Conservation (phyloP, 1,140 invertebrate species). For the Ruditapes philippinarum region DNA sequence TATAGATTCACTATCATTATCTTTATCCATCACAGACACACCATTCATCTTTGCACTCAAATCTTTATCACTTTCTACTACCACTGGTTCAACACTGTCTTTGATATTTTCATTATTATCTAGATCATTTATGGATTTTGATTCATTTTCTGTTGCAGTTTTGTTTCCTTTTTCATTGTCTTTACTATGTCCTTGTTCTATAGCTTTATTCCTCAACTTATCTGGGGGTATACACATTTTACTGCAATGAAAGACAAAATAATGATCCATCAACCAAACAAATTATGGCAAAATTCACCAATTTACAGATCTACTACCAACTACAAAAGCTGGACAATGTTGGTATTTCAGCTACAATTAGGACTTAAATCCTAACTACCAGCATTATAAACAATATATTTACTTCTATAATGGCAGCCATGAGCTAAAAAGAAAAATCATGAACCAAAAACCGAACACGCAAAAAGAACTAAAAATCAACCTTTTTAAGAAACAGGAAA, state of each 20-base stretch:
- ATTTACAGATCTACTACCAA: too few relatives aligned
- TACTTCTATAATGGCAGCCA: too few relatives aligned
- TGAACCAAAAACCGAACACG: too few relatives aligned
- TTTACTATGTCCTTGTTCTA: neutral
- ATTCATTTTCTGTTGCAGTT: neutral
- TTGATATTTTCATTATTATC: constrained; percentile 49
- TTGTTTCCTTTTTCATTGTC: neutral
- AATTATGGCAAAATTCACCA: too few relatives aligned
- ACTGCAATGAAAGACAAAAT: constrained; percentile 7
- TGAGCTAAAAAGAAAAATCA: too few relatives aligned
- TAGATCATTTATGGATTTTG: neutral
- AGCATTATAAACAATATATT: too few relatives aligned
- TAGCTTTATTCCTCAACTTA: neutral
- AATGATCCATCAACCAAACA: too few relatives aligned
- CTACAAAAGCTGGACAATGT: too few relatives aligned
- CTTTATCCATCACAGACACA: neutral
- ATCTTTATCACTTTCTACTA: neutral
- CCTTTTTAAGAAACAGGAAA: too few relatives aligned
- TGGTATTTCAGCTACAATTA: too few relatives aligned
- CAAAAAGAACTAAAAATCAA: too few relatives aligned
- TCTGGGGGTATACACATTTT: constrained; percentile 65
- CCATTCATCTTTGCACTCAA: neutral
- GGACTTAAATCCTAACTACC: too few relatives aligned
- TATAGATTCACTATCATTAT: neutral
- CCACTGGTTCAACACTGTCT: constrained; percentile 14